phyloP scores from a whole-genome alignment of 2,797 vertebrate genomes.

The Macrochelys suwanniensis region DNA sequence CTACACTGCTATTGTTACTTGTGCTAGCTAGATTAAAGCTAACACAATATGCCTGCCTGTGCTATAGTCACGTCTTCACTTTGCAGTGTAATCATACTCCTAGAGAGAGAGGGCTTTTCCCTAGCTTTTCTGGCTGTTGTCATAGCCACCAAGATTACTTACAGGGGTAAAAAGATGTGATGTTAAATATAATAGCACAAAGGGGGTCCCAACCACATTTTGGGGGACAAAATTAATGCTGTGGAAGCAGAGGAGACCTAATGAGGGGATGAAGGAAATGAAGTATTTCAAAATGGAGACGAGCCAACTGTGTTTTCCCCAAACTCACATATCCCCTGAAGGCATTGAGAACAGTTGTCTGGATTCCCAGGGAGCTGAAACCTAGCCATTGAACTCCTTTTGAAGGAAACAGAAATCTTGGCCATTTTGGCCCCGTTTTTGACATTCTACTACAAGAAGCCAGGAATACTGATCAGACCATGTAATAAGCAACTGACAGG shows the following conservation, averaged over 20 bases:
- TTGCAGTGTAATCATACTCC: too few species aligned
- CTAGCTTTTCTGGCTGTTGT: background rate
- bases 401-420: background rate
- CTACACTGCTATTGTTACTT: background rate
- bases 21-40: background rate
- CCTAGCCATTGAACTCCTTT: background rate
- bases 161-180: background rate
- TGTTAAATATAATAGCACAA: too few species aligned
- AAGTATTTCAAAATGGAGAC: accelerated
- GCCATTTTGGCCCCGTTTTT: background rate
- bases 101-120: background rate
- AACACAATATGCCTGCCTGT: background rate
- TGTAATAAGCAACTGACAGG: too few species aligned
- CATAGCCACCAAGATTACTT: background rate
- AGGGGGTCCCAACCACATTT: background rate
- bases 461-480: too few species aligned
- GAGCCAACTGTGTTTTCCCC: background rate
- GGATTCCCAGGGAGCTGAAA: background rate
- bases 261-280: background rate
- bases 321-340: background rate
- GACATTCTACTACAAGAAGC: too few species aligned
- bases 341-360: background rate
- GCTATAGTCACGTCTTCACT: background rate
- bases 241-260: background rate
- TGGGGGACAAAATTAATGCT: background rate